phyloP scores from a whole-genome alignment of 2,888 invertebrate species.

The Marasmarcha lunaedactyla region DNA sequence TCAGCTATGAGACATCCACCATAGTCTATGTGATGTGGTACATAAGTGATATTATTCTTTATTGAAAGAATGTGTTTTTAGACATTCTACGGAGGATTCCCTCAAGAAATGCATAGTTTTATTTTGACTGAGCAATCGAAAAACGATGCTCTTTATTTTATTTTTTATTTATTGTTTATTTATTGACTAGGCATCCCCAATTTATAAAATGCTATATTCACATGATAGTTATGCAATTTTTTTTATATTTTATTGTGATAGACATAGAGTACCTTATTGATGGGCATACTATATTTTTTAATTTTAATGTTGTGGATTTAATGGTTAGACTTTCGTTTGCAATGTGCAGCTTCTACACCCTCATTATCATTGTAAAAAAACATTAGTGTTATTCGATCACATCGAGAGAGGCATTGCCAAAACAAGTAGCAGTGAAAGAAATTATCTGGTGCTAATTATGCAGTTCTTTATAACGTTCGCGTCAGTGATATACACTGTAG shows the following conservation, averaged over 20 bases:
- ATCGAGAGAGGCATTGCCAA: conserved; percentile 28
- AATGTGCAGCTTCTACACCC: neutral
- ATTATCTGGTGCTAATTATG: conserved; percentile 53
- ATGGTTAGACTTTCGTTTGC: neutral
- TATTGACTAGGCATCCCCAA: neutral
- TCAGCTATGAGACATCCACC: no score
- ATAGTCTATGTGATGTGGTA: no score
- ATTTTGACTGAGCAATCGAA: neutral
- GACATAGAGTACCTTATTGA: neutral
- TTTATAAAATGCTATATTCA: neutral
- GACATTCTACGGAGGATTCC: neutral
- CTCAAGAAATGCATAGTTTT: neutral
- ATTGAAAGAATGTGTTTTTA: neutral
- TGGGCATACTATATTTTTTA: neutral
- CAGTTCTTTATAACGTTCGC: conserved; percentile 21
- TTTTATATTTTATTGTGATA: neutral
- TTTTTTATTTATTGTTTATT: neutral
- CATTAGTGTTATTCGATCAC: conserved; percentile 26
- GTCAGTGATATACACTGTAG: neutral
- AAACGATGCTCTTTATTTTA: neutral
- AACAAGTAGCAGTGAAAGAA: conserved; percentile 26
- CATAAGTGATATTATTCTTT: conserved; percentile 1
- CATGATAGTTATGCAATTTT: neutral
- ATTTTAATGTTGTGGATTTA: neutral
- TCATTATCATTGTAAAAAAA: conserved; percentile 8